These are phyloP conservation scores for Artibeus lituratus DNA, from an alignment of 2,797 vertebrate genomes.

Conservation along the genomic window DNA sequence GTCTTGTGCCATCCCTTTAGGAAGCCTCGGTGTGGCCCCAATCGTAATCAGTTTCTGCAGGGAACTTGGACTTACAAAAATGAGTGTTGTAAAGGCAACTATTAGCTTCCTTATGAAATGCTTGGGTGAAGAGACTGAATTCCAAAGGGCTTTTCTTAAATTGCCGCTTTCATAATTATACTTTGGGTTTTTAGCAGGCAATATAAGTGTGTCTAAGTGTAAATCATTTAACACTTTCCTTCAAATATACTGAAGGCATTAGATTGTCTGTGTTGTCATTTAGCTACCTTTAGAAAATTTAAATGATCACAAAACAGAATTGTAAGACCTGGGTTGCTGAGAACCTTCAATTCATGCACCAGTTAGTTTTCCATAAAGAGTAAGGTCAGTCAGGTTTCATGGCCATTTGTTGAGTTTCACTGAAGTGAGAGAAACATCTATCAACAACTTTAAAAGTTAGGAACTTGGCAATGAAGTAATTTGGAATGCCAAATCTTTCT, in stretches of 20 bases:
- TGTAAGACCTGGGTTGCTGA: not conserved
- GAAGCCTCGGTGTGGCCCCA: not conserved
- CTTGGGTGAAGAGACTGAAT: not conserved
- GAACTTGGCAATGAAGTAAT: not conserved
- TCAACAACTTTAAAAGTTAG: not conserved
- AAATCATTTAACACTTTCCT: not conserved
- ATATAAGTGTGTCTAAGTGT: not conserved
- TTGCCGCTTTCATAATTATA: not conserved
- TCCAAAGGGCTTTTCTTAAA: not conserved
- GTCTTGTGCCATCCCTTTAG: not conserved
- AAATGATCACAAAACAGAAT: not conserved
- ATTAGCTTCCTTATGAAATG: not conserved
- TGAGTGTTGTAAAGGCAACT: not conserved
- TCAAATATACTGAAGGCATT: not conserved
- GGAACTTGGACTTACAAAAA: not conserved
- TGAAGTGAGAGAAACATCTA: not conserved
- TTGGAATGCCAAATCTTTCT: not conserved
- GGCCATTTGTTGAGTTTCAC: not conserved
- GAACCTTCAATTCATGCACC: not conserved
- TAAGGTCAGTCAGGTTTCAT: not conserved
- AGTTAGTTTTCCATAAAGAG: not conserved
- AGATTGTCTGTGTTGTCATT: not conserved
- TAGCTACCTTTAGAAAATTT: not conserved
- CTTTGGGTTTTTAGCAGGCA: not conserved
- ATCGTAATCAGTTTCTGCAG: not conserved